phyloP scores from a whole-genome alignment of 1,140 invertebrate genomes.

The Lordiphosa stackelbergi region DNA sequence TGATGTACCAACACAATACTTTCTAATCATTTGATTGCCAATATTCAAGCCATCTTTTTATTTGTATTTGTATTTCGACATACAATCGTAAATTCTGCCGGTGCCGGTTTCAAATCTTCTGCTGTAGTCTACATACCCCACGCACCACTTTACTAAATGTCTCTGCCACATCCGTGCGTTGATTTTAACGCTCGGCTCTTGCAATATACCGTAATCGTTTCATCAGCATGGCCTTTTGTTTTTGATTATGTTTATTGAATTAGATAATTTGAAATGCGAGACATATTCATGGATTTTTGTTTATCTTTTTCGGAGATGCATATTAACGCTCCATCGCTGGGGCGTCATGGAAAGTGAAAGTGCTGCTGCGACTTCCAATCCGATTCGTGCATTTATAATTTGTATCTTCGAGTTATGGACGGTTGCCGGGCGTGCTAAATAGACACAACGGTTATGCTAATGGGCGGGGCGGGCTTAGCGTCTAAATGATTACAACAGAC shows the following conservation, averaged over 20 bases:
- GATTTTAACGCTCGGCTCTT: slow-evolving; percentile 37
- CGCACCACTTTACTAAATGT: slow-evolving; percentile 20
- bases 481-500: slow-evolving; percentile 58
- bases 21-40: no score
- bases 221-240: slow-evolving; percentile 29
- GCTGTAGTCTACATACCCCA: slow-evolving; percentile 11
- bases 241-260: slow-evolving; percentile 50
- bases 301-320: slow-evolving; percentile 43
- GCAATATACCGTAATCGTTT: slow-evolving; percentile 29
- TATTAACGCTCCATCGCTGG: slow-evolving; percentile 39
- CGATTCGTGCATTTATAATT: slow-evolving; percentile 69
- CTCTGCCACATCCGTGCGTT: slow-evolving; percentile 30
- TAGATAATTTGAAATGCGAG: slow-evolving; percentile 61
- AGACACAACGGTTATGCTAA: slow-evolving; percentile 59
- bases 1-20: no score
- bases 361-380: slow-evolving; percentile 24
- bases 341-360: slow-evolving; percentile 61
- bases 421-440: slow-evolving; percentile 54
- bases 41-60: no score
- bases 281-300: slow-evolving; percentile 34
- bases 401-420: slow-evolving; percentile 36
- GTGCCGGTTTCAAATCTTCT: not conserved
- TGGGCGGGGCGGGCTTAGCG: slow-evolving; percentile 35
- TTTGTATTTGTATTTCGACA: no score
- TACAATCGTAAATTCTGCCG: no score